Base-by-base conservation (phyloP, 2,797 vertebrate genomes). In the Podarcis siculus region DNA sequence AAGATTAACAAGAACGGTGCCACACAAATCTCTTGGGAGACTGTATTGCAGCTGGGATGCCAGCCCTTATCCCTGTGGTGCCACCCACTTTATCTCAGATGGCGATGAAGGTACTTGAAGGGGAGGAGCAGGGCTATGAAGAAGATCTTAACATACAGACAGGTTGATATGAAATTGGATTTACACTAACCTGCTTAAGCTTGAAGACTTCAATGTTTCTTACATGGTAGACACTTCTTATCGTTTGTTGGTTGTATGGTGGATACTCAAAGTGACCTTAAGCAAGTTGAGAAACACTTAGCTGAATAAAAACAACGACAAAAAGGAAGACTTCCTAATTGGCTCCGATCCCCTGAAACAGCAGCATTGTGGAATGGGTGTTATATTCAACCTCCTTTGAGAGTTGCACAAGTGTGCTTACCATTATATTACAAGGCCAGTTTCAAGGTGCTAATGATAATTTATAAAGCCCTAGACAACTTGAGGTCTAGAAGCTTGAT, bases 151-250 rank as follows among this genome's bases (percentile, higher is more conserved):
- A 71, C 12, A 15, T 8, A 71, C 4, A 35, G n/a, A 4, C 25
- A 72, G 35, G 49, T 3, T 39, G 30, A 81, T 23, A 72, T 19
- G 37, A 83, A 89, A 0, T 0, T 13, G 1, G 3, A 42, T 86
- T 80, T 84, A 80, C 42, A 93, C 95, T 93, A 95, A 99, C 99
- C 98, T 99, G 99, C 93, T 99, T 99, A 77, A 99, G 96, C 95
- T 98, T 99, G 96, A 99, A 99, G 71, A 99, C 98, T 83, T 99
- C 99, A 0, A 99, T 97, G 90, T 98, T 99, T 93, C 99, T 97
- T 92, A 99, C 97, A 55, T 99, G 99, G 96, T 99, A 99, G 10
- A 98, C 98, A 2, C 99, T 99, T 93, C 99, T 97, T 79, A 99
- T 95, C 0, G 98, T 98, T 23, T 98, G 97, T 67, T 97, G 97